Conservation (phyloP, 1,140 invertebrate genomes). For the Ditylenchus dipsaci region DNA sequence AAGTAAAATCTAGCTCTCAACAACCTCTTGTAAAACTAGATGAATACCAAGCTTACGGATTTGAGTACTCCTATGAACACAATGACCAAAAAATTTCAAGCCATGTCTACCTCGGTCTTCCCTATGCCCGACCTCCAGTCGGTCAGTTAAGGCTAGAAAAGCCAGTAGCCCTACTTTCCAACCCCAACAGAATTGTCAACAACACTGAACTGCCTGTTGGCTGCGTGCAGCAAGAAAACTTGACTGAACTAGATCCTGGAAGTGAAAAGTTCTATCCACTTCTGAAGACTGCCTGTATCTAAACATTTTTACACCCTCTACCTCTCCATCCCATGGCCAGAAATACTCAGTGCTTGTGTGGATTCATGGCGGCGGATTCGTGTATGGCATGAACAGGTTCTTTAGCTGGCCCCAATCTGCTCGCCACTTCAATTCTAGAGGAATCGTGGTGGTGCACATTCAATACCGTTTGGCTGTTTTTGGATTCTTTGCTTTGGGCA, state of each 20-base stretch:
- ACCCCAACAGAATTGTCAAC: neutral
- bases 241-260: no score
- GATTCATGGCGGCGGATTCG: no score
- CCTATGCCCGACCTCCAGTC: neutral
- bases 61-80: no score
- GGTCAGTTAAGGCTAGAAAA: neutral
- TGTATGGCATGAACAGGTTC: no score
- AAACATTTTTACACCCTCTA: conserved; percentile 13
- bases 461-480: conserved; percentile 79
- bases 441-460: no score
- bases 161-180: neutral
- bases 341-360: neutral
- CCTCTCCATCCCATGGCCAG: neutral
- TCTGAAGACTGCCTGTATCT: conserved; percentile 26
- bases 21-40: no score
- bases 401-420: no score
- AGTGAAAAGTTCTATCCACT: neutral
- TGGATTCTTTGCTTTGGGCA: conserved; percentile 57
- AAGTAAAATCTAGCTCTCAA: no score
- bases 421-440: no score
- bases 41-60: no score
- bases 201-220: neutral
- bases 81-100: no score
- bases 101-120: no score
- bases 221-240: neutral